Evolutionary conservation across 2,113 vertebrate genomes (phyloP), one percentile per base, ranked within the genome.

Genomic region (Oophaga pumilio): DNA sequence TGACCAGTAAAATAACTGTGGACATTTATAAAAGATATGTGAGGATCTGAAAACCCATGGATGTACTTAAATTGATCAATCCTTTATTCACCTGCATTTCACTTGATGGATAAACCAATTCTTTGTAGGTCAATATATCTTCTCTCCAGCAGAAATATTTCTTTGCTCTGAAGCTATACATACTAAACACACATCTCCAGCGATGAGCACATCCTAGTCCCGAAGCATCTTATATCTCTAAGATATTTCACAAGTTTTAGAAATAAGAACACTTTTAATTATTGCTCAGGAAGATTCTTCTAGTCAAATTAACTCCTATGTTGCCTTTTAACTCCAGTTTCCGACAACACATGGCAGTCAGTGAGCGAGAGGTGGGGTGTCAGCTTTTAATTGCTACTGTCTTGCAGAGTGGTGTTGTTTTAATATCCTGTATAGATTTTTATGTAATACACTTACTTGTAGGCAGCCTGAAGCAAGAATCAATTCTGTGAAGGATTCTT

Each of bases 401-500:
- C 97, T 97, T 96, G 95, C 96, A 96, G 96, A 98, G 95, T 94
- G 91, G 95, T 98, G 97, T 99, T 98, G 97, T 99, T 99, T 99
- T 99, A 99, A 99, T 99, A 99, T 99, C 97, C 98, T 98, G 97
- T 99, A 99, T 99, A 97, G 97, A 99, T 99, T 98, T 99, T 96
- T 97, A 98, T 99, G 98, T 99, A 99, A 98, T 99, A 99, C 97
- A 99, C 97, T 99, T 98, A 99, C 97, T 98, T 94, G 96, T 96
- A 97, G 97, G 96, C 97, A 97, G 97, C 97, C 97, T 90, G 94
- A 94, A 98, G 98, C 97, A 96, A 98, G 97, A 99, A 99, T 99
- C 98, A 98, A 99, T 99, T 97, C 96, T 96, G 97, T 96, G 96
- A 97, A 98, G 97, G 97, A 96, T 95, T 97, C 97, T 96, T 96